phyloP scores from a whole-genome alignment of 2,797 vertebrate species.

The Trematomus bernacchii region DNA sequence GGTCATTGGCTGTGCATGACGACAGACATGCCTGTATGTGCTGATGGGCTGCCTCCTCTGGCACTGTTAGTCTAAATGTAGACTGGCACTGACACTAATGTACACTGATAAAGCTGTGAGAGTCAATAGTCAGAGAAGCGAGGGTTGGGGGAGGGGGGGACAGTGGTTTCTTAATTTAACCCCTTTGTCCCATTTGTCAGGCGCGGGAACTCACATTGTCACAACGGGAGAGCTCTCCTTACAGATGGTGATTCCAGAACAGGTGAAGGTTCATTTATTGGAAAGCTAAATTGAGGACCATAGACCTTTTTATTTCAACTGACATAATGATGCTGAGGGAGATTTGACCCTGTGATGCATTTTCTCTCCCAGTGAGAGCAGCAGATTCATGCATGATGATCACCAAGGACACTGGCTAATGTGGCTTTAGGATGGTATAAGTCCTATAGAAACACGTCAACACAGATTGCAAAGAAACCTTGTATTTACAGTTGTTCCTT shows the following conservation, averaged over 20 bases:
- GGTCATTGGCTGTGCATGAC: slow-evolving; percentile 63
- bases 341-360: slow-evolving; percentile 33
- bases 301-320: slow-evolving; percentile 43
- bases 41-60: slow-evolving; percentile 72
- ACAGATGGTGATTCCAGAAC: slow-evolving; percentile 22
- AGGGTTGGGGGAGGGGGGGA: slow-evolving; percentile 51
- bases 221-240: slow-evolving; percentile 15
- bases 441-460: slow-evolving; percentile 18
- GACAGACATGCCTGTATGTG: slow-evolving; percentile 58
- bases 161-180: slow-evolving; percentile 71
- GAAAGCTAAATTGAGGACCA: neutral
- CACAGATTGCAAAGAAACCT: neutral
- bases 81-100: slow-evolving; percentile 82
- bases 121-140: slow-evolving; percentile 68
- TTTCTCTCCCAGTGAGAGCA: slow-evolving; percentile 40
- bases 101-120: slow-evolving; percentile 80
- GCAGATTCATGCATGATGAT: slow-evolving; percentile 32
- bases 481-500: neutral
- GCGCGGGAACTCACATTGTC: slow-evolving; percentile 40
- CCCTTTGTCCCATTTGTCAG: slow-evolving; percentile 79
- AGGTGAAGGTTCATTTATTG: slow-evolving; percentile 49
- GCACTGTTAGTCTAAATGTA: slow-evolving; percentile 71
- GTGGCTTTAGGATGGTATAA: slow-evolving; percentile 11
- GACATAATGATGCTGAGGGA: slow-evolving; percentile 49
- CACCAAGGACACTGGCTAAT: slow-evolving; percentile 34